Conservation (phyloP, 2,113 vertebrate genomes). For the Ariopsis seemanni region DNA sequence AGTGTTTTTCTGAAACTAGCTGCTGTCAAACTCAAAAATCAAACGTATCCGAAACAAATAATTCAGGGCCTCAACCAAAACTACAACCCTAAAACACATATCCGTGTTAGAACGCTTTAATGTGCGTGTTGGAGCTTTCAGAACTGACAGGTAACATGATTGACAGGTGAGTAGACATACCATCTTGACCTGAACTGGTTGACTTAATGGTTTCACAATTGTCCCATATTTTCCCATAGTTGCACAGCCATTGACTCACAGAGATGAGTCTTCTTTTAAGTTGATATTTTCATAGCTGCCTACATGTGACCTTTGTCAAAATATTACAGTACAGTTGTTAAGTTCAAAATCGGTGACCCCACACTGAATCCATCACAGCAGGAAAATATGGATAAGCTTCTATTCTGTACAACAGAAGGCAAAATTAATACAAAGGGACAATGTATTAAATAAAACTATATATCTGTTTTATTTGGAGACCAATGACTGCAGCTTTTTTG, state of each 20-base stretch:
- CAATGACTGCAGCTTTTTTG: neutral
- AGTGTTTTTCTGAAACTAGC: too few species aligned
- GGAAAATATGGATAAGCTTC: neutral
- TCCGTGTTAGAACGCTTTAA: neutral
- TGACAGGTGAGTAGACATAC: neutral
- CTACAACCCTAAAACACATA: neutral
- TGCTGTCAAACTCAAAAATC: neutral
- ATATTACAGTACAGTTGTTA: neutral
- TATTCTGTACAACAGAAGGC: neutral
- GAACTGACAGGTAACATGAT: neutral
- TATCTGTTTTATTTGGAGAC: neutral
- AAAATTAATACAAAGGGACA: neutral
- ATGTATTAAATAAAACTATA: neutral
- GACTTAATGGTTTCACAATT: neutral
- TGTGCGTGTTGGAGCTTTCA: neutral
- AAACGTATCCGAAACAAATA: neutral
- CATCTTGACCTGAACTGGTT: neutral
- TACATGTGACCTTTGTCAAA: neutral
- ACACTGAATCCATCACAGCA: neutral
- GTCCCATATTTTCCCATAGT: neutral
- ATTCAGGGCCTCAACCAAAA: neutral
- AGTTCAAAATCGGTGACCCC: neutral
- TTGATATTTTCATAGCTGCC: neutral
- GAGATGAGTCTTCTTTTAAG: neutral
- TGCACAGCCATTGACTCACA: neutral